Base-by-base conservation (phyloP, 2,888 invertebrate species). In the Leucophora obtusa region DNA sequence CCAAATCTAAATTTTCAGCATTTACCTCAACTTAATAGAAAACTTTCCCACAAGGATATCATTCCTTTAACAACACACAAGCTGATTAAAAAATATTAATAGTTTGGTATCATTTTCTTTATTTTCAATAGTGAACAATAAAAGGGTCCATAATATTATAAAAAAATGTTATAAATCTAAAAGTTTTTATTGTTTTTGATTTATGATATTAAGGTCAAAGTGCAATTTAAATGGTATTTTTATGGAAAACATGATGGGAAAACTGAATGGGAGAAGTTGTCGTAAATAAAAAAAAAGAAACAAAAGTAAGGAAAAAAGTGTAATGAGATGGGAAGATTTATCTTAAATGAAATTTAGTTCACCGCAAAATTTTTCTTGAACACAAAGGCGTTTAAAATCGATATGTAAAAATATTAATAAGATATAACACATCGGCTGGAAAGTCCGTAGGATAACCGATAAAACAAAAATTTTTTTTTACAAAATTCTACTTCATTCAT, bases 111-210 rank as follows among this genome's bases (percentile, higher is more conserved):
- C 14, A 14, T 58, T 33, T 58, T 8, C 33, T 1, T n/a, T 58
- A n/a, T n/a, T 11, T 24, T 56, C 21, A 21, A 24, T 54, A 21
- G 33, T 28, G 15, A 14, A 15, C 33, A 6, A 24, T 15, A n/a
- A n/a, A n/a, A 14, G 58, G 58, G 58, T 33, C 7, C 33, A 58
- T 33, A 33, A 33, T 33, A 58, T 33, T 43, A 53, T 15, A 1
- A 59, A 56, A 56, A 21, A 33, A 10, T 18, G 47, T 53, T 35
- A 75, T 79, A 75, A 79, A 79, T 79, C 66, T 68, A 66, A 14
- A n/a, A 47, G 56, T 60, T 66, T 62, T 33, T 65, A 51, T 70
- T 66, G 66, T 51, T 47, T 71, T 51, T 79, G 75, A 79, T 79
- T 79, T 75, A 79, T 71, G 53, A 11, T n/a, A 60, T 59, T 50